Conservation (phyloP, 2,113 vertebrate genomes). For the Clarias magur region DNA sequence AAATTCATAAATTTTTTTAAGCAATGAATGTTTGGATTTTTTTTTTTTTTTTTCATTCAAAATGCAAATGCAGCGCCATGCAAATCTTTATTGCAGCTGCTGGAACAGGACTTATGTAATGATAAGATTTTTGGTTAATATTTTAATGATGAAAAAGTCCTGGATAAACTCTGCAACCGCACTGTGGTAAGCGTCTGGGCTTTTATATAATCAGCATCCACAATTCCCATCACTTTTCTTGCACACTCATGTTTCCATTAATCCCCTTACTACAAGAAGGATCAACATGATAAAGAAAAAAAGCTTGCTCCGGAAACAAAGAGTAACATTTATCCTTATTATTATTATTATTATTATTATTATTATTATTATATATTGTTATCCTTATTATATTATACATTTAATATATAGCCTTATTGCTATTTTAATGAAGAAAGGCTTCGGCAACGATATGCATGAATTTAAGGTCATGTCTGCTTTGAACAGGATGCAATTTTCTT, state of each 20-base stretch:
- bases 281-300: background rate
- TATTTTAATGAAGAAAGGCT: background rate
- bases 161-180: background rate
- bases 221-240: background rate
- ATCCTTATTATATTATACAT: no score
- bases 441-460: background rate
- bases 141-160: background rate
- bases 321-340: background rate
- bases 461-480: background rate
- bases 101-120: background rate
- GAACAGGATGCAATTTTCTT: background rate
- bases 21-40: background rate
- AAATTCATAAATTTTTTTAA: slow-evolving; percentile 1
- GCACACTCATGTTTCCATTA: background rate
- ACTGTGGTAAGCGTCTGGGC: background rate
- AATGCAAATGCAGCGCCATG: background rate
- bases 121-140: background rate
- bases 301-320: background rate
- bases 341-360: no score
- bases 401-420: background rate
- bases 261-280: background rate
- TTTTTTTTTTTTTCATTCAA: background rate
- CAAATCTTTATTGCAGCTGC: slow-evolving; percentile 4
- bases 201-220: background rate
- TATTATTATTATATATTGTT: no score